Conservation (phyloP, 2,888 invertebrate species). For the Keiferia lycopersicella region DNA sequence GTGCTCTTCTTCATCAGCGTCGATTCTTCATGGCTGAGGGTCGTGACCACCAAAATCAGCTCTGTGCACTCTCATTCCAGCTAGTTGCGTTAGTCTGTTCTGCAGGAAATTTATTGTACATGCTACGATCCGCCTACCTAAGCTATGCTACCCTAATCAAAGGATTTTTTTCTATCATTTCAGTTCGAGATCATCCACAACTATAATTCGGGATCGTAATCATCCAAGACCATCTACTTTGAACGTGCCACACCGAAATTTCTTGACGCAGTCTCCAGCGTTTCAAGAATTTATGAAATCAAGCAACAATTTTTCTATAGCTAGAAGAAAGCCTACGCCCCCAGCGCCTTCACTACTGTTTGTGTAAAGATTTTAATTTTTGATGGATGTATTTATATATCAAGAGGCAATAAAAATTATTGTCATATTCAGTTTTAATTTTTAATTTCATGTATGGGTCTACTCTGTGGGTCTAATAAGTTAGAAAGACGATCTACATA, state of each 20-base stretch:
- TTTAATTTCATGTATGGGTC: too few relatives aligned
- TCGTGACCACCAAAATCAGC: too few relatives aligned
- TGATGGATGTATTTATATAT: neutral
- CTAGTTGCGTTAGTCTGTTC: too few relatives aligned
- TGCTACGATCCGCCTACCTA: too few relatives aligned
- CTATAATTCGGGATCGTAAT: constrained; percentile 25
- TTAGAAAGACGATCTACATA: too few relatives aligned
- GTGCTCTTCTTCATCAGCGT: too few relatives aligned
- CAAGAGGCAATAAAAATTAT: neutral
- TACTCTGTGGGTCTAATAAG: too few relatives aligned
- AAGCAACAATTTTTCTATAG: constrained; percentile 31
- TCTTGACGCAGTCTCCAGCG: constrained; percentile 62
- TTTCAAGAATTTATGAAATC: constrained; percentile 61
- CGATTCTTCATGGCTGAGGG: too few relatives aligned
- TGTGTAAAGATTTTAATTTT: constrained; percentile 32
- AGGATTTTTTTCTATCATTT: neutral
- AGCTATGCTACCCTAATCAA: neutral
- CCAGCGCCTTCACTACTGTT: constrained; percentile 31
- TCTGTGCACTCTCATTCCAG: too few relatives aligned
- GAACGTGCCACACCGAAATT: constrained; percentile 41
- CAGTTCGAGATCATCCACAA: constrained; percentile 22
- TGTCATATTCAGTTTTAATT: too few relatives aligned
- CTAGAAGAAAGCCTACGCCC: constrained; percentile 23
- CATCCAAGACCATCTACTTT: constrained; percentile 19
- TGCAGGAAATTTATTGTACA: too few relatives aligned